Base-by-base conservation (phyloP, 2,113 vertebrate genomes). In the Platysternon megacephalum region DNA sequence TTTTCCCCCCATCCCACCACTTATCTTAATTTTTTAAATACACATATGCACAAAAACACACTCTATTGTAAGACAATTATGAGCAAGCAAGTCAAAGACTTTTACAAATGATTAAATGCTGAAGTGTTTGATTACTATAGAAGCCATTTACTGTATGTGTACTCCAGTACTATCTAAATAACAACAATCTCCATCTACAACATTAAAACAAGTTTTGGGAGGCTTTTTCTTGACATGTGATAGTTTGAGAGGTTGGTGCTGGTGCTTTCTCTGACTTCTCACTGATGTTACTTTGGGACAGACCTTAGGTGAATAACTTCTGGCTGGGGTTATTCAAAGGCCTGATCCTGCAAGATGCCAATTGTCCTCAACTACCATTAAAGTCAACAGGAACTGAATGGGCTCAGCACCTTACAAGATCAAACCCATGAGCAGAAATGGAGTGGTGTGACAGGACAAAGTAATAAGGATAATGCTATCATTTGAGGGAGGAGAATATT, bases 401-500 rank as follows among this genome's bases (percentile, higher is more conserved):
- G 2, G 52, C 49, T 90, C 74, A 7, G 53, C 95, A 87, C 46
- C 46, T 95, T 52, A 85, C 58, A 97, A 52, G 85, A 84, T 58
- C 56, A 93, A 86, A 26, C 46, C 49, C 85, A 58, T n/a, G 68
- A 28, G 44, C 80, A 81, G 46, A 87, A 82, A 86, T 90, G 87
- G 42, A 85, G 79, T 42, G 79, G 52, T 52, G 84, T 17, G 56
- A 82, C 74, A 72, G 85, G 87, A 96, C 88, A 96, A 85, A 87
- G 94, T 24, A 95, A 93, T 76, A 74, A 95, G 39, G 4, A 17
- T 72, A 84, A 79, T 39, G 84, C 91, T 93, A 89, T 84, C 90
- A 84, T 96, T 76, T 96, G 89, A 96, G 92, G 96, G 76, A 89
- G 39, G 84, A 96, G 65, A 97, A 19, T 95, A 90, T 91, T 96